Percentiles rank a stretch among this genome's conserved stretches.
These are phyloP conservation scores for Ifrita kowaldi DNA, from an alignment of 2,113 vertebrate species.

Conservation along the genomic window DNA sequence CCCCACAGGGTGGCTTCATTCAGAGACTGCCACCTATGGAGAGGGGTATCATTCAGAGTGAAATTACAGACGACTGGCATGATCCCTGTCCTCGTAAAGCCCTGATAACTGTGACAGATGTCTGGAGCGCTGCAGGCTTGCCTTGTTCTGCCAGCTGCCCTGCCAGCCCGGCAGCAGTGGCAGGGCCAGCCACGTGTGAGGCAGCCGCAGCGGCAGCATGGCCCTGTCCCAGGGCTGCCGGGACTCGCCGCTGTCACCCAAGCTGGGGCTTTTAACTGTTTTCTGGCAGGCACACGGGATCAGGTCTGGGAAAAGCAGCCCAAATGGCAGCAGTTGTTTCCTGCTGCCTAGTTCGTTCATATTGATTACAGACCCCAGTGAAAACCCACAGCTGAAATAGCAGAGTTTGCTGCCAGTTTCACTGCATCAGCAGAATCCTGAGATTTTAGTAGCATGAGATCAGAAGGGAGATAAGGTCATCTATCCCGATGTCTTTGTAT, in stretches of 20 bases:
- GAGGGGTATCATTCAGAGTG: neutral
- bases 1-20: neutral
- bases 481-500: neutral
- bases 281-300: neutral
- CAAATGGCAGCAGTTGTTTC: neutral
- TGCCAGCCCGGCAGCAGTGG: neutral
- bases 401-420: neutral
- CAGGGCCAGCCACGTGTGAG: neutral
- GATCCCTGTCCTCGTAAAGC: conserved; percentile 9
- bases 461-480: neutral
- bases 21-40: neutral
- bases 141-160: neutral
- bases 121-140: neutral
- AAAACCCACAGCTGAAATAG: neutral
- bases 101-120: neutral
- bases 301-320: neutral
- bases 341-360: neutral
- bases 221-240: rapidly evolving
- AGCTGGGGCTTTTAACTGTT: neutral
- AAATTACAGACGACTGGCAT: neutral
- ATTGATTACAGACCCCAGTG: neutral
- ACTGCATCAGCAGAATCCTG: neutral
- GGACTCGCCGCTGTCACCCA: rapidly evolving
- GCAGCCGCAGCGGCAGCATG: rapidly evolving
- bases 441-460: neutral